These are phyloP conservation scores for Pasiphila rectangulata DNA, from an alignment of 2,888 invertebrate genomes.

Conservation along the genomic window DNA sequence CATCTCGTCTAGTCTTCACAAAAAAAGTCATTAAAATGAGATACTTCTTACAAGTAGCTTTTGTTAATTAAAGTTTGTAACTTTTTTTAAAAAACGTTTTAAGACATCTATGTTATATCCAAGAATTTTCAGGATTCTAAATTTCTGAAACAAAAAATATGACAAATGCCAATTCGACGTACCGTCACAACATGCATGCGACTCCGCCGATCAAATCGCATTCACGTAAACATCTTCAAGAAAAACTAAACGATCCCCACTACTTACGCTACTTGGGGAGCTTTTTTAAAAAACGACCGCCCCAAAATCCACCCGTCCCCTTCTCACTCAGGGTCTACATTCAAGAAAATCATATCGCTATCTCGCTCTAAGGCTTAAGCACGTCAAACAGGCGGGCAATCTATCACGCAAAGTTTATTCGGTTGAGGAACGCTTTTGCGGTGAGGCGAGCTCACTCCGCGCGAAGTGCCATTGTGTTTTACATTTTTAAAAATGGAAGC, in stretches of 20 bases:
- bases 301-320: conserved; percentile 51
- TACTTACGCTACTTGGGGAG: conserved; percentile 74
- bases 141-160: neutral
- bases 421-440: conserved; percentile 76
- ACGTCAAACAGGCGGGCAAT: conserved; percentile 74
- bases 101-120: too few species aligned
- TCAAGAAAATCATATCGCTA: conserved; percentile 32
- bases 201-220: conserved; percentile 72
- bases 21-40: too few species aligned
- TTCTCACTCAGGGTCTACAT: conserved; percentile 34
- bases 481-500: conserved; percentile 63
- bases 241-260: conserved; percentile 80
- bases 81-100: too few species aligned
- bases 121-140: too few species aligned
- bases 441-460: conserved; percentile 62
- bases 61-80: too few species aligned
- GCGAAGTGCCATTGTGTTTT: conserved; percentile 55
- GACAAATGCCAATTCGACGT: conserved; percentile 46
- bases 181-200: conserved; percentile 49
- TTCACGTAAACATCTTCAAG: conserved; percentile 80
- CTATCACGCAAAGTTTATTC: conserved; percentile 77
- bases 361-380: conserved; percentile 71
- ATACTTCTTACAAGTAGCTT: too few species aligned
- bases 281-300: conserved; percentile 75
- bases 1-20: too few species aligned